phyloP scores from a whole-genome alignment of 2,888 invertebrate species.

The Zelleria hepariella region DNA sequence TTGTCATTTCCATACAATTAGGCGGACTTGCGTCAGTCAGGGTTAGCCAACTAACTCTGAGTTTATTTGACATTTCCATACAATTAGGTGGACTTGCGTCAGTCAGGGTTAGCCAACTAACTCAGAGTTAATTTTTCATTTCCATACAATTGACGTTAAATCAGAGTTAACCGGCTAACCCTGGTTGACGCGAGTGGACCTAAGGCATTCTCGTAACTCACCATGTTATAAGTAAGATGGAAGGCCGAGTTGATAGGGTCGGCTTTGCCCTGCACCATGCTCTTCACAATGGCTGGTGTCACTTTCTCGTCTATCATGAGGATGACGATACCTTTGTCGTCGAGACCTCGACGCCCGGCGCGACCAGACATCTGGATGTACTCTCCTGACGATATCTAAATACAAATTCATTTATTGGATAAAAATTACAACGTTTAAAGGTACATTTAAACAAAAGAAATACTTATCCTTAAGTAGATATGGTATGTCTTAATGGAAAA shows the following conservation, averaged over 20 bases:
- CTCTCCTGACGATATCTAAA: conserved; percentile 92
- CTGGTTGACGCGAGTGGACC: background rate
- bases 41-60: too few relatives aligned
- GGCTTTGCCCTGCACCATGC: conserved; percentile 89
- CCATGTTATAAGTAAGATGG: conserved; percentile 99
- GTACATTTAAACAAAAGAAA: too few relatives aligned
- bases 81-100: too few relatives aligned
- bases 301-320: conserved; percentile 99
- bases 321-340: conserved; percentile 97
- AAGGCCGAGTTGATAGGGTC: conserved; percentile 99
- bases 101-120: too few relatives aligned
- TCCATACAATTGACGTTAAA: too few relatives aligned
- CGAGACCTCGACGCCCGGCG: conserved; percentile 96
- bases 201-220: conserved; percentile 39
- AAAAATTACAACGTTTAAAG: background rate
- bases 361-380: conserved; percentile 99
- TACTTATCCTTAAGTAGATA: too few relatives aligned
- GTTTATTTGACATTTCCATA: too few relatives aligned
- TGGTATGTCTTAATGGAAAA: too few relatives aligned
- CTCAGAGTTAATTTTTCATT: too few relatives aligned
- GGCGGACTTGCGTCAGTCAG: background rate
- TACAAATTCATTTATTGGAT: background rate
- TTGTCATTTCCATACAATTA: too few relatives aligned
- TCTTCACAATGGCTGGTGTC: conserved; percentile 80
- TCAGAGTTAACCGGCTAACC: too few relatives aligned